Base-by-base conservation (phyloP, 2,888 invertebrate genomes). In the Mesochorus sp. region DNA sequence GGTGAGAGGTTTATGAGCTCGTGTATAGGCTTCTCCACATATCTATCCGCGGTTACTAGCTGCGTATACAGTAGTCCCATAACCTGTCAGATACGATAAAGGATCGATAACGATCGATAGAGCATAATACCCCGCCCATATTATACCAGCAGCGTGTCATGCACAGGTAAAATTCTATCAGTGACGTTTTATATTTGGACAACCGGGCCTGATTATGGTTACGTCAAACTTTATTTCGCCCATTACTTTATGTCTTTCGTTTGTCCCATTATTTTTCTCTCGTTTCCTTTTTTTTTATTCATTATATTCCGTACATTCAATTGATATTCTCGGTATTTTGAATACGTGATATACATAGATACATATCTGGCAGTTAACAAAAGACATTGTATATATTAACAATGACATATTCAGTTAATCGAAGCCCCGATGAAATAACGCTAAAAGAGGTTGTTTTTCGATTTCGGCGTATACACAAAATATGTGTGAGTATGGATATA, bases 61-160 rank as follows among this genome's bases (percentile, higher is more conserved):
- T 19, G 12, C 75, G 37, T n/a, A n/a, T n/a, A n/a, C n/a, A n/a
- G 70, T 70, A 80, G 80, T 72, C 66, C 73, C 26, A 21, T 57
- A 70, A 44, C 68, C 73, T 79, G 79, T 81, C 81, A 75, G 53
- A 57, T 55, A 39, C 44, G 70, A 42, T 47, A 51, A 64, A 44
- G 61, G 49, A 44, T 21, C 12, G 81, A 81, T 81, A 76, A 79
- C 62, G 73, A 76, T 76, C 71, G 42, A 61, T 47, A 67, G 61
- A 76, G 55, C 26, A 57, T 44, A 49, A 59, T 44, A 62, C n/a
- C 19, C 5, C 8, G 6, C 6, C 12, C 28, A 21, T 53, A 39
- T 62, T 24, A 62, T 6, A 62, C 19, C 2, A 12, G 8, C 51
- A 1, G 51, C 28, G 28, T 51, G 1, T 26, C 14, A 24, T 47